These are phyloP conservation scores for Pararge aegeria DNA, from an alignment of 1,140 invertebrate species.

Conservation along the genomic window DNA sequence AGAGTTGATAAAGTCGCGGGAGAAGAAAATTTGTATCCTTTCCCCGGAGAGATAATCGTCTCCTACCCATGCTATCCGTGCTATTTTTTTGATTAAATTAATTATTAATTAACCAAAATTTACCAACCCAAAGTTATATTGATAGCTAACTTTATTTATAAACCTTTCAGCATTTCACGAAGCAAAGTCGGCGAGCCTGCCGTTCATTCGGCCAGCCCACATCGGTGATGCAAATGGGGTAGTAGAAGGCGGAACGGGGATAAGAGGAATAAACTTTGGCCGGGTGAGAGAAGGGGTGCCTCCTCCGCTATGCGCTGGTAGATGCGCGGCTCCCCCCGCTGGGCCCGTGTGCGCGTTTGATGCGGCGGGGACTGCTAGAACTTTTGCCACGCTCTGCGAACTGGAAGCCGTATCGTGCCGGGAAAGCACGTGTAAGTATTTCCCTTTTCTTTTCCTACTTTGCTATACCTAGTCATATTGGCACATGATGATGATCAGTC, in stretches of 20 bases:
- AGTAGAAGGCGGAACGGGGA: constrained; percentile 25
- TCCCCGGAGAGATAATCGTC: too few species aligned
- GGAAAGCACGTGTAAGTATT: constrained; percentile 75
- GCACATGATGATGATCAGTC: neutral
- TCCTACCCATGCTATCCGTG: too few species aligned
- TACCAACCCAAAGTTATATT: too few species aligned
- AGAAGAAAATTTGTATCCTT: too few species aligned
- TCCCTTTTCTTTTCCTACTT: neutral
- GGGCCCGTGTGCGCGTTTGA: constrained; percentile 80
- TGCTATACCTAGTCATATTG: too few species aligned
- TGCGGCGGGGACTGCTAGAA: constrained; percentile 72
- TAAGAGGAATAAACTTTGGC: constrained; percentile 39
- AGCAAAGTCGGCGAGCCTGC: constrained; percentile 46
- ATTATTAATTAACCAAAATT: too few species aligned
- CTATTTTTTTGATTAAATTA: too few species aligned
- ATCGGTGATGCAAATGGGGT: constrained; percentile 43
- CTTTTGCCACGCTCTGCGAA: constrained; percentile 78
- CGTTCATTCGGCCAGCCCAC: constrained; percentile 44
- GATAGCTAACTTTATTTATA: neutral
- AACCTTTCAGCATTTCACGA: constrained; percentile 49
- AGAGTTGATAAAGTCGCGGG: too few species aligned
- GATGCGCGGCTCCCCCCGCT: constrained; percentile 61
- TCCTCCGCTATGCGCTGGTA: constrained; percentile 68
- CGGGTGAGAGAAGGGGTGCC: constrained; percentile 60
- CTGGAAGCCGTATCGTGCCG: constrained; percentile 76